A percentile compares a stretch with the other conserved stretches of the same genome.
Conservation (phyloP, 2,888 invertebrate species). For the Morinoia aosen region DNA sequence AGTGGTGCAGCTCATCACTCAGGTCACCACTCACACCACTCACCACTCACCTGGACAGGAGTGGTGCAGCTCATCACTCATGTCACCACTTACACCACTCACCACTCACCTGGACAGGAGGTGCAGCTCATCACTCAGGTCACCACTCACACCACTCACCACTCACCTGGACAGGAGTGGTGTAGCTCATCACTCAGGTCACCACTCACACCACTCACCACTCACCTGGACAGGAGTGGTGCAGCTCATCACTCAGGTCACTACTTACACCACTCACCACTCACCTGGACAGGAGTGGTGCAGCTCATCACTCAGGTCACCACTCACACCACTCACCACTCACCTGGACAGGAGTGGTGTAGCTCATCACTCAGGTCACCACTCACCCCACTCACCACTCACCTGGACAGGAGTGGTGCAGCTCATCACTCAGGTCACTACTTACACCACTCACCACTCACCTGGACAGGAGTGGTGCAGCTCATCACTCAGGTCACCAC, state of each 20-base stretch:
- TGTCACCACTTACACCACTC: not conserved
- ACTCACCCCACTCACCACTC: not conserved
- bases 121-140: not conserved
- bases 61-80: constrained; percentile 22
- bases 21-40: not conserved
- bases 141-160: not conserved
- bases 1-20: not conserved
- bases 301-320: constrained; percentile 4
- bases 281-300: constrained; percentile 27
- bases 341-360: not conserved
- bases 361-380: no score
- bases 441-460: not conserved
- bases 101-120: not conserved
- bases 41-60: not conserved
- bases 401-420: constrained; percentile 7
- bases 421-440: not conserved
- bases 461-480: not conserved
- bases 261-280: not conserved
- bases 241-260: not conserved
- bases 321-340: not conserved
- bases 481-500: no score
- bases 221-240: no score
- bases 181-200: not conserved
- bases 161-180: not conserved
- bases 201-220: no score